A percentile compares a stretch with the other conserved stretches of the same genome.
phyloP scores from a whole-genome alignment of 2,888 invertebrate genomes.

The Escarpia spicata region DNA sequence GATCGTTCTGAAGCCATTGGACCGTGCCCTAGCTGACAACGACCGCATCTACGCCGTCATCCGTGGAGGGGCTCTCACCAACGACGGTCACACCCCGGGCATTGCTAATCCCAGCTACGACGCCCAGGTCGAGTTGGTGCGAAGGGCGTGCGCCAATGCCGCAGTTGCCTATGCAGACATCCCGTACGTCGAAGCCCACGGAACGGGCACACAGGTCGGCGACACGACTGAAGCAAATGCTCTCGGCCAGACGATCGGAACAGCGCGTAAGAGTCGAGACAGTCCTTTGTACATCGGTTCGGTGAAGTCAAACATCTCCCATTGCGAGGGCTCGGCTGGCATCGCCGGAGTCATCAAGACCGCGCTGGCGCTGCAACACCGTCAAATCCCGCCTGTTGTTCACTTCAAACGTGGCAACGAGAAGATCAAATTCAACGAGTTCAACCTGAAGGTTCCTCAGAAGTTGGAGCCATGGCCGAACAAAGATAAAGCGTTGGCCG shows the following conservation, averaged over 20 bases:
- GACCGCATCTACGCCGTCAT: constrained; percentile 49
- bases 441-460: background rate
- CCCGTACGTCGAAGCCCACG: constrained; percentile 59
- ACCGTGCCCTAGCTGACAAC: constrained; percentile 22
- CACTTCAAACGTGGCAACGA: too few species aligned
- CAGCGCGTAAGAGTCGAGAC: background rate
- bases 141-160: background rate
- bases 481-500: background rate
- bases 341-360: too few species aligned
- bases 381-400: too few species aligned
- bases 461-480: constrained; percentile 14
- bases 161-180: background rate
- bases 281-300: background rate
- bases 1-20: constrained; percentile 54
- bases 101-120: constrained; percentile 48
- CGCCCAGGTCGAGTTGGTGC: constrained; percentile 33
- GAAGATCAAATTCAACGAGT: background rate
- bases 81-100: constrained; percentile 57
- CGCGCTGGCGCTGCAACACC: too few species aligned
- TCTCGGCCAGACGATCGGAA: constrained; percentile 41
- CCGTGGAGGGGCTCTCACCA: constrained; percentile 52
- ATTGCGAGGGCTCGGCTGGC: background rate
- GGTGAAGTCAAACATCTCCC: background rate
- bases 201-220: constrained; percentile 58
- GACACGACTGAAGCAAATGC: constrained; percentile 56